Conservation (phyloP, 2,113 vertebrate species). For the Halichoerus grypus region DNA sequence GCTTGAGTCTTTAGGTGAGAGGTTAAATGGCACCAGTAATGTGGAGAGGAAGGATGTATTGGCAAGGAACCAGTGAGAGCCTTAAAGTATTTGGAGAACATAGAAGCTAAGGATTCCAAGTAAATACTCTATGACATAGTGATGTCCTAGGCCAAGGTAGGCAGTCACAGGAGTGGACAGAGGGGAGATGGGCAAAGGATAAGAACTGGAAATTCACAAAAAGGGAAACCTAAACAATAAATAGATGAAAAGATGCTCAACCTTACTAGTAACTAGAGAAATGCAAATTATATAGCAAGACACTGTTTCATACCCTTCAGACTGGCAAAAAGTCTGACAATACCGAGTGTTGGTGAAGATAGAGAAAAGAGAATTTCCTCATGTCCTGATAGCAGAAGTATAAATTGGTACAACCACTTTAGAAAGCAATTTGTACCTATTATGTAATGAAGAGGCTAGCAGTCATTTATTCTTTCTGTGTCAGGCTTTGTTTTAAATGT, state of each 20-base stretch:
- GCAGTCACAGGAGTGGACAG: background rate
- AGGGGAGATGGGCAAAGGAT: background rate
- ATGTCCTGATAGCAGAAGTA: background rate
- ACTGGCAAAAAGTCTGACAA: background rate
- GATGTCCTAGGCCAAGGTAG: background rate
- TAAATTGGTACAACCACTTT: background rate
- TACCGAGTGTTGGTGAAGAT: background rate
- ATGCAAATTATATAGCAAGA: background rate
- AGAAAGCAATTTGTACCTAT: background rate
- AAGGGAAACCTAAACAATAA: background rate
- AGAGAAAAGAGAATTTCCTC: background rate
- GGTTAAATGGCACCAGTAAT: background rate
- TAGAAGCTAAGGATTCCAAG: background rate
- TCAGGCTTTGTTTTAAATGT: background rate
- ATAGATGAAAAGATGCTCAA: background rate
- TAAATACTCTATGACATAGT: background rate
- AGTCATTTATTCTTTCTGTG: background rate
- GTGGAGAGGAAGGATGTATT: background rate
- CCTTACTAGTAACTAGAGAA: constrained; percentile 2
- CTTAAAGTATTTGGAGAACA: background rate
- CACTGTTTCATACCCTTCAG: background rate
- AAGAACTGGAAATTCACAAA: background rate
- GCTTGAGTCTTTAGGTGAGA: background rate
- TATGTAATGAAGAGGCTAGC: background rate
- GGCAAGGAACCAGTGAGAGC: background rate